phyloP scores from a whole-genome alignment of 2,113 vertebrate species.

The Odocoileus virginianus region DNA sequence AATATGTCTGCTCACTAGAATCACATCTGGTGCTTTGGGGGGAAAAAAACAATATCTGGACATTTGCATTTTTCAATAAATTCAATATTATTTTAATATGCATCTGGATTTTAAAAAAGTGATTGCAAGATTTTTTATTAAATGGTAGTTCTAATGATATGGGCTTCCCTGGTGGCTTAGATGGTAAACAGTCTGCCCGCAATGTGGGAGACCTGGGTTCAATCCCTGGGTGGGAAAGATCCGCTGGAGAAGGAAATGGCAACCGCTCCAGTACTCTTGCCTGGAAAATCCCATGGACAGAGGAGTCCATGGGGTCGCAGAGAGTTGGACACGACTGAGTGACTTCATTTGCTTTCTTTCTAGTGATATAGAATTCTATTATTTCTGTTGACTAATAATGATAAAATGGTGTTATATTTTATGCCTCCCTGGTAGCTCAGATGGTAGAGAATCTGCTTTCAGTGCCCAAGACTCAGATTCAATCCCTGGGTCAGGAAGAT shows the following conservation, averaged over 20 bases:
- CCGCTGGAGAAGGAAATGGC: not conserved
- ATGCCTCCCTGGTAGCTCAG: not conserved
- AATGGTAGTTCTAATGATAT: not conserved
- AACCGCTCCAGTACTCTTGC: not conserved
- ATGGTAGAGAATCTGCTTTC: not conserved
- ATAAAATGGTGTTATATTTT: not conserved
- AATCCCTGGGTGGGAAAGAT: not conserved
- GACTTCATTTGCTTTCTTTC: not conserved
- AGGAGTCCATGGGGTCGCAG: not conserved
- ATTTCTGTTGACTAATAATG: not conserved
- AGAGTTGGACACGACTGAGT: accelerated
- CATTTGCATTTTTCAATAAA: not conserved
- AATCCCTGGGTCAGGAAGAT: not conserved
- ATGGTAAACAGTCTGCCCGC: accelerated
- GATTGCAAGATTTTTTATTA: not conserved
- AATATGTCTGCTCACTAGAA: not conserved
- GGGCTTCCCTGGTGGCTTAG: not conserved
- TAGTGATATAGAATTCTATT: not conserved
- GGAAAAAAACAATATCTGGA: not conserved
- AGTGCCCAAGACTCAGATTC: not conserved
- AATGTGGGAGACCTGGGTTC: not conserved
- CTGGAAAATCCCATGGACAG: not conserved
- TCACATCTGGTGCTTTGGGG: not conserved
- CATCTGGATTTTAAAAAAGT: not conserved
- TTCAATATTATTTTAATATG: not conserved